Evolutionary conservation across 2,113 vertebrate species (phyloP).

Genomic region (Cyanoliseus patagonus): DNA sequence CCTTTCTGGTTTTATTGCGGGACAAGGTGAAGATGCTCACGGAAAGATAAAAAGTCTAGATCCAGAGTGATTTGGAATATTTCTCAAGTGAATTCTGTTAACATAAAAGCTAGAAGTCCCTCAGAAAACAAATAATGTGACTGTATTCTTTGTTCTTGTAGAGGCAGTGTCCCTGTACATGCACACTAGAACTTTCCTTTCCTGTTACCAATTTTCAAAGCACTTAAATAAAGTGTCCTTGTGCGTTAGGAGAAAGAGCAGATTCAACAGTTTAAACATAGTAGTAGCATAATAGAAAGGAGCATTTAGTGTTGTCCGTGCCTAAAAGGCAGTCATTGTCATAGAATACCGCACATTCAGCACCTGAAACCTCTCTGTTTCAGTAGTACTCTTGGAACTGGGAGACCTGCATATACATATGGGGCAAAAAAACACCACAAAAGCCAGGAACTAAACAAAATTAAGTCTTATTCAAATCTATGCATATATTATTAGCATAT

Average conservation of each 20-base stretch:
- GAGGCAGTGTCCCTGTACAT: neutral
- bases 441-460: neutral
- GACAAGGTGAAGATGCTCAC: neutral
- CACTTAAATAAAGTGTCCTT: neutral
- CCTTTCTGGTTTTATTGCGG: neutral
- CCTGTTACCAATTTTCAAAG: constrained; percentile 39
- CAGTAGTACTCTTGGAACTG: neutral
- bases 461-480: neutral
- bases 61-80: neutral
- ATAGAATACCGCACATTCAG: neutral
- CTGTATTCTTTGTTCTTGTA: neutral
- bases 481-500: neutral
- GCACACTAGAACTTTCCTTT: constrained; percentile 9
- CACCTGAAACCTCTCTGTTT: neutral
- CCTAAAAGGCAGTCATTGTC: neutral
- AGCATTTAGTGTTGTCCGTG: neutral
- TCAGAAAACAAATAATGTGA: neutral
- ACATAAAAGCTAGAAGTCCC: neutral
- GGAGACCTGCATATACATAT: neutral
- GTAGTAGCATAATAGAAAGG: neutral
- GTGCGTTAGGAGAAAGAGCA: constrained; percentile 13
- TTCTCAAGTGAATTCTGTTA: neutral
- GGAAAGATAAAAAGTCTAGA: neutral
- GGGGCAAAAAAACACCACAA: neutral
- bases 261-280: neutral